Evolutionary conservation across 2,888 invertebrate species (phyloP), one percentile per base, ranked within the genome.

Genomic region (Leucophenga maculata): DNA sequence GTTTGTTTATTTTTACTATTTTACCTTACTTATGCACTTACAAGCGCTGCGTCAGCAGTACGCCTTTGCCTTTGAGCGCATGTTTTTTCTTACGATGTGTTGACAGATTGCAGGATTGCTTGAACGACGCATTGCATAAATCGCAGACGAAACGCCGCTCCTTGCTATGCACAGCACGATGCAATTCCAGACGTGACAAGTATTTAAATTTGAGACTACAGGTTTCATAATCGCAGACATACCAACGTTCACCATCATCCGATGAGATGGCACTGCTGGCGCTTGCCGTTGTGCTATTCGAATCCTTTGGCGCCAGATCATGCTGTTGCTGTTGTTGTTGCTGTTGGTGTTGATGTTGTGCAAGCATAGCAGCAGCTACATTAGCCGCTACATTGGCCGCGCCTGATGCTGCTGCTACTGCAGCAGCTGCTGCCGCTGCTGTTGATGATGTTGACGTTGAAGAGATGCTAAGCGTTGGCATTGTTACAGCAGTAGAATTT

Each of bases 21-120:
- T n/a, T n/a, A n/a, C n/a, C n/a, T n/a, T n/a, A n/a, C n/a, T 20
- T 20, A 20, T 39, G 6, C 1, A n/a, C 20, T 68, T 80, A 81
- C 60, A 83, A 82, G 11, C 84, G 82, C 72, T 83, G 84, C 69
- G 80, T 79, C 69, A 83, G 13, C 50, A 82, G 48, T 0, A 84
- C 82, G 32, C 65, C 72, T 44, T 85, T 86, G 68, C 86, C 86
- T 67, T 86, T 80, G 46, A 86, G 68, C 68, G 80, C 74, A 60
- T 86, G 86, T 74, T 86, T 86, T 72, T 86, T 86, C 67, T 86
- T 86, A 65, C 86, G 86, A 71, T 86, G 86, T 69, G 86, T 86
- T 18, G 86, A 86, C 59, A 86, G 71, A 72, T 86, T 86, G 68
- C 86, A 86, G 13, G 86, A 86, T 68, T 86, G 86, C 69, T 86